These are phyloP conservation scores for Clepsis dumicolana DNA, from an alignment of 2,888 invertebrate genomes.

Conservation along the genomic window DNA sequence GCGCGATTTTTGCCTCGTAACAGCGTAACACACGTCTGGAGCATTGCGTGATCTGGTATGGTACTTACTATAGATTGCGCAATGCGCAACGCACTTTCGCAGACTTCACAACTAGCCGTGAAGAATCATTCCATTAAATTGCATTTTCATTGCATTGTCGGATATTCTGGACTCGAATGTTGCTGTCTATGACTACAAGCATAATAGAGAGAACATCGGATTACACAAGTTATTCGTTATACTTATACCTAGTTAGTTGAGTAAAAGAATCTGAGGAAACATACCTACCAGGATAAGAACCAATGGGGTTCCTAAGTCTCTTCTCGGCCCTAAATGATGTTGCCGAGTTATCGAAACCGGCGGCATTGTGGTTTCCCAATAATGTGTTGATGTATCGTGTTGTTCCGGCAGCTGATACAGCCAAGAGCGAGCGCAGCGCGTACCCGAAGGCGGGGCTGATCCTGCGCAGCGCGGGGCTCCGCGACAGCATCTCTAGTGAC, in stretches of 20 bases:
- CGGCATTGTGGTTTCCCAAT: no score
- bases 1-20: constrained; percentile 13
- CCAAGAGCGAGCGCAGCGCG: constrained; percentile 82
- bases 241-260: no score
- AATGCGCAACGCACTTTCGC: constrained; percentile 42
- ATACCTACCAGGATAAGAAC: no score
- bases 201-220: no score
- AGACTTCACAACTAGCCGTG: background rate
- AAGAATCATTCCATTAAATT: background rate
- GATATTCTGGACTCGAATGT: no score
- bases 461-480: constrained; percentile 84
- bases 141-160: background rate
- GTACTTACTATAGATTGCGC: constrained; percentile 26
- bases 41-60: constrained; percentile 32
- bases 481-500: constrained; percentile 78
- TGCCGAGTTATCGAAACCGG: no score
- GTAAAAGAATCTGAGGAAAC: no score
- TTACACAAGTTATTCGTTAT: no score
- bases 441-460: constrained; percentile 92
- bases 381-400: constrained; percentile 17
- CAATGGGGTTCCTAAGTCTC: no score
- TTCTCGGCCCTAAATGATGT: no score
- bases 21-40: constrained; percentile 24
- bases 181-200: no score
- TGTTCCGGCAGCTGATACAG: constrained; percentile 77